Conservation (phyloP, 1,140 invertebrate species). For the Cryptotermes secundus region DNA sequence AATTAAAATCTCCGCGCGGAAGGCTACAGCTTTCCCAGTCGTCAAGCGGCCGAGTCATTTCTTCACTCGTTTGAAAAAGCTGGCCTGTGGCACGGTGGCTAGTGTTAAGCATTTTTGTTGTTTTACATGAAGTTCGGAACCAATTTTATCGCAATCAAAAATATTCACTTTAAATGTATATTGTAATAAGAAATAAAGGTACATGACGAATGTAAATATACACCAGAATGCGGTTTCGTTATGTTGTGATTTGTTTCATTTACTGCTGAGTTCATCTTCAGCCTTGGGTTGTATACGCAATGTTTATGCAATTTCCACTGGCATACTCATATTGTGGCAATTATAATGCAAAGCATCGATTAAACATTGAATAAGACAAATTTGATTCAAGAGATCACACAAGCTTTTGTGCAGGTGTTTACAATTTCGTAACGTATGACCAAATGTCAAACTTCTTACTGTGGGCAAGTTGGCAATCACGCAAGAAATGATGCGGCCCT, state of each 20-base stretch:
- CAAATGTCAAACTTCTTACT: conserved; percentile 17
- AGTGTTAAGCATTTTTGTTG: not conserved
- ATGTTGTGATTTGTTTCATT: not conserved
- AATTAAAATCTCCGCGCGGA: conserved; percentile 39
- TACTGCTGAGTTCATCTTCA: conserved; percentile 15
- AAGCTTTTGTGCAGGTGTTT: not conserved
- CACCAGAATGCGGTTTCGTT: not conserved
- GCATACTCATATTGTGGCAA: not conserved
- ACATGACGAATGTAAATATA: not conserved
- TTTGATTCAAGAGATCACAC: not conserved
- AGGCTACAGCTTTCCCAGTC: conserved; percentile 29
- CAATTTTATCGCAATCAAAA: not conserved
- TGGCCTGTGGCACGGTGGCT: not conserved
- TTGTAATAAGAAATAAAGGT: not conserved
- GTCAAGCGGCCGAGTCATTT: conserved; percentile 38
- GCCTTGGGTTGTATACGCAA: not conserved
- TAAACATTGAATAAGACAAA: not conserved
- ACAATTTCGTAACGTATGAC: not conserved
- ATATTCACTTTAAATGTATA: not conserved
- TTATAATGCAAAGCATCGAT: not conserved
- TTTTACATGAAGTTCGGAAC: not conserved
- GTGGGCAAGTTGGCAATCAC: not conserved
- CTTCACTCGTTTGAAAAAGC: conserved; percentile 25
- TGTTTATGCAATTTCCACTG: not conserved
- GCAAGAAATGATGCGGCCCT: conserved; percentile 13